These are phyloP conservation scores for Gallinago jamesoni DNA, from an alignment of 2,113 vertebrate species.

Conservation along the genomic window DNA sequence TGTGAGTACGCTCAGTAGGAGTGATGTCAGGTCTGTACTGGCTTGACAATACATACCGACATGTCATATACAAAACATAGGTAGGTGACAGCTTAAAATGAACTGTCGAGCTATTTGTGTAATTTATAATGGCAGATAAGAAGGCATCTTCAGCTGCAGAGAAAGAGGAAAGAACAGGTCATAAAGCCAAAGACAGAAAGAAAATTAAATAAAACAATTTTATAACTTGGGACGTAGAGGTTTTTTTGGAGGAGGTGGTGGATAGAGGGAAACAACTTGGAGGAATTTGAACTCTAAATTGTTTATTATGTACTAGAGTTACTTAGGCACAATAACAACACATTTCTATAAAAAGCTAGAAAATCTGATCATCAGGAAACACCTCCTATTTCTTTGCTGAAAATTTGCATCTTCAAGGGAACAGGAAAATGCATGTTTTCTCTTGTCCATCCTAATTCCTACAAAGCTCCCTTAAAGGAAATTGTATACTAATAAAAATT, in stretches of 20 bases:
- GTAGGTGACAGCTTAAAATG: slow-evolving; percentile 98
- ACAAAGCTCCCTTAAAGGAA: neutral
- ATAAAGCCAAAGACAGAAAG: neutral
- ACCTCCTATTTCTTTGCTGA: neutral
- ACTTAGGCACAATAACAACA: neutral
- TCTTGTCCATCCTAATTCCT: neutral
- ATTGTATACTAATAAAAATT: neutral
- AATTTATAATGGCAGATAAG: slow-evolving; percentile 96
- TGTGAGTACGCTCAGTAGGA: slow-evolving; percentile 91
- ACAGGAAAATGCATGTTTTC: neutral
- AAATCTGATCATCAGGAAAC: neutral
- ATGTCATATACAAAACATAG: slow-evolving; percentile 95
- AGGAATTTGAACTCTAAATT: neutral
- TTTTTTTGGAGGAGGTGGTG: neutral
- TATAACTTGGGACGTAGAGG: rapidly evolving
- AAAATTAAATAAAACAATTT: neutral
- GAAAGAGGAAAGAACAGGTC: neutral
- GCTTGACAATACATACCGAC: slow-evolving; percentile 91
- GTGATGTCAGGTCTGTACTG: slow-evolving; percentile 90
- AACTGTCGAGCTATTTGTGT: slow-evolving; percentile 97
- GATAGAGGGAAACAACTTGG: neutral
- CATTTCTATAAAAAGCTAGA: neutral
- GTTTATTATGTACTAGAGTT: neutral
- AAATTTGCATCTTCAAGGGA: neutral
- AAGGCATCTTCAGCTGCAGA: slow-evolving; percentile 93